Evolutionary conservation across 2,797 vertebrate genomes (phyloP).

Genomic region (Sebastes hubbsi): DNA sequence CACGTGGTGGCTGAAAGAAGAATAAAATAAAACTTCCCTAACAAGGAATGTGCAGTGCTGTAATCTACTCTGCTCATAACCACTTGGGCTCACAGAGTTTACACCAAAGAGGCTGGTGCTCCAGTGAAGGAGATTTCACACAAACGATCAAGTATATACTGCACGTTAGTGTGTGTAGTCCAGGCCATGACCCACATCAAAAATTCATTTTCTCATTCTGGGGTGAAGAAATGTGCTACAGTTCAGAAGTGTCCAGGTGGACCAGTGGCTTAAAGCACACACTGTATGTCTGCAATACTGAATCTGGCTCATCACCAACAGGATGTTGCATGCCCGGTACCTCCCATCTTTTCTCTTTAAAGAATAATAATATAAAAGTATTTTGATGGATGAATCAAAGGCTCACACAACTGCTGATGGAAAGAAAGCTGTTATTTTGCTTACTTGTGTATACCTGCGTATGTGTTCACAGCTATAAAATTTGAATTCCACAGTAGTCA

Average conservation of each 20-base stretch:
- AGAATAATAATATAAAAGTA: neutral
- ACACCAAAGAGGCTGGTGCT: neutral
- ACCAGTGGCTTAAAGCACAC: neutral
- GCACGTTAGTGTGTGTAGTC: neutral
- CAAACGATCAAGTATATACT: neutral
- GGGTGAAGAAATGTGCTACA: neutral
- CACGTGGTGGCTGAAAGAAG: neutral
- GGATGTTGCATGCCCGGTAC: neutral
- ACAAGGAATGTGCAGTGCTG: neutral
- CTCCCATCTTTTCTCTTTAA: neutral
- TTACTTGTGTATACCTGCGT: neutral
- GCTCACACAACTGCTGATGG: neutral
- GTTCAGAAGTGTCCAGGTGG: neutral
- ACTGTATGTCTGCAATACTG: slow-evolving; percentile 12
- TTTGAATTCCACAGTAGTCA: slow-evolving; percentile 22
- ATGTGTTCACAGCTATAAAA: slow-evolving; percentile 8
- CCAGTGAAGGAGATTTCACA: neutral
- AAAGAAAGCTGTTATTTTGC: neutral
- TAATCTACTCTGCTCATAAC: neutral
- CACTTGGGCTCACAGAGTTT: neutral
- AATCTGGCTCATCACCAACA: neutral
- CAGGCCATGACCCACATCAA: neutral
- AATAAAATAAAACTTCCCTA: neutral
- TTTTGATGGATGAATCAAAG: neutral
- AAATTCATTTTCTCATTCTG: slow-evolving; percentile 23